A percentile compares a stretch with the other conserved stretches of the same genome.
These are phyloP conservation scores for Stenolophus ochropezus DNA, from an alignment of 2,888 invertebrate genomes.

Conservation along the genomic window DNA sequence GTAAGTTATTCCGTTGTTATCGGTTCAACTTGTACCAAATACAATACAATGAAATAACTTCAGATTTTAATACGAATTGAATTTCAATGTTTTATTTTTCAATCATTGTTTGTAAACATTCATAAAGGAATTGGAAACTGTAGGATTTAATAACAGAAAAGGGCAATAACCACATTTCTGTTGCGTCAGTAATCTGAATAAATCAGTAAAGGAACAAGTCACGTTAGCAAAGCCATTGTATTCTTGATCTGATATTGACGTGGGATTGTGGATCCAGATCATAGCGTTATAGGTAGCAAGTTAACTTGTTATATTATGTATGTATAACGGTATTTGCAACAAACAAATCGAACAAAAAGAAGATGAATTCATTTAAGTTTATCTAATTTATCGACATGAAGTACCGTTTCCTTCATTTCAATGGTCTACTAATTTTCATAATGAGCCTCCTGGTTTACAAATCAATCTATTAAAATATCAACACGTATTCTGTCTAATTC, in stretches of 20 bases:
- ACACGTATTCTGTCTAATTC: constrained; percentile 5
- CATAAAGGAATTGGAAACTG: no score
- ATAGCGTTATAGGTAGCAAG: constrained; percentile 20
- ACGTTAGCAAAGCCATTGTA: constrained; percentile 7
- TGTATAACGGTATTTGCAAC: constrained; percentile 25
- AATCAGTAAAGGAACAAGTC: constrained; percentile 20
- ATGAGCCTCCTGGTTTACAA: constrained; percentile 27
- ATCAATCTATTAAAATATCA: constrained; percentile 41
- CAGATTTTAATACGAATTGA: neutral
- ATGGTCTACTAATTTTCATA: constrained; percentile 5
- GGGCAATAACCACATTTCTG: constrained; percentile 16
- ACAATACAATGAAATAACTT: neutral
- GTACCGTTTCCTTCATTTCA: constrained; percentile 20
- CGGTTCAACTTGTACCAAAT: neutral
- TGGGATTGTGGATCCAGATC: constrained; percentile 6
- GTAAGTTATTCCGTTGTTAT: neutral
- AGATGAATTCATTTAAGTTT: constrained; percentile 16
- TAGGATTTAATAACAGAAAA: no score
- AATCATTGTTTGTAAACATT: neutral
- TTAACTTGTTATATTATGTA: constrained; percentile 40
- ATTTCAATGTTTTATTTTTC: constrained; percentile 1
- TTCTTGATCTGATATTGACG: constrained; percentile 26
- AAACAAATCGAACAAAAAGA: constrained; percentile 39
- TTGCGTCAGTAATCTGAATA: constrained; percentile 18
- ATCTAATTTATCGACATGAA: constrained; percentile 28